A percentile compares a stretch with the other conserved stretches of the same genome.
Evolutionary conservation across 2,797 vertebrate genomes (phyloP).

Genomic region (Gymnodraco acuticeps): DNA sequence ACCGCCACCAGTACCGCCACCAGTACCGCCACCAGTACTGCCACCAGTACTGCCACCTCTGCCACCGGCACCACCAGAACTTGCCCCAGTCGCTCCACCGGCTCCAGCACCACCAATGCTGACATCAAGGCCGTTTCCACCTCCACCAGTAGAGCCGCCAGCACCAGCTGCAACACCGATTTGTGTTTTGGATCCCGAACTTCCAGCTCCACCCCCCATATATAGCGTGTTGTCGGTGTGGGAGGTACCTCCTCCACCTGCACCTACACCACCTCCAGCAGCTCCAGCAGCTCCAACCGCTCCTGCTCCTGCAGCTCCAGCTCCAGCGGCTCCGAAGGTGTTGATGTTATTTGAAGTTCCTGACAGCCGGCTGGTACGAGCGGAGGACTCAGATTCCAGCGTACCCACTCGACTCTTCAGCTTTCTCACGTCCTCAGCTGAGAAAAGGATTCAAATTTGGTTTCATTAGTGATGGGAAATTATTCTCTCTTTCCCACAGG

Average conservation of each 20-base stretch:
- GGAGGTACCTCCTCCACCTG: slow-evolving; percentile 10
- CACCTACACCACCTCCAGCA: neutral
- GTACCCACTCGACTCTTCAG: slow-evolving; percentile 88
- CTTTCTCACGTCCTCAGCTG: slow-evolving; percentile 93
- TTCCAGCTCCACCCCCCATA: slow-evolving; percentile 25
- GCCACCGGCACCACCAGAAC: neutral
- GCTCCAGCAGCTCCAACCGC: neutral
- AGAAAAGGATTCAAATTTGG: slow-evolving; percentile 3
- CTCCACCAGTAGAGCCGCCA: neutral
- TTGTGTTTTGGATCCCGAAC: slow-evolving; percentile 29
- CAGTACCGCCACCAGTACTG: neutral
- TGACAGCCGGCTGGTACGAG: slow-evolving; percentile 50
- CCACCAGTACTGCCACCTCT: neutral
- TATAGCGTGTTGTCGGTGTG: slow-evolving; percentile 43
- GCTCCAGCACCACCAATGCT: neutral
- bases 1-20: neutral
- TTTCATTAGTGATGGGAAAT: neutral
- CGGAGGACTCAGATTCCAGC: slow-evolving; percentile 79
- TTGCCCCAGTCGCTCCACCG: neutral
- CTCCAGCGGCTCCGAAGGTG: neutral
- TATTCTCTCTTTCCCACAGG: neutral
- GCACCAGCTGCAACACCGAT: slow-evolving; percentile 9
- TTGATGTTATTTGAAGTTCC: slow-evolving; percentile 50
- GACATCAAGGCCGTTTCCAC: neutral
- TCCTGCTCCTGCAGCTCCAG: neutral